Percentiles rank a stretch among this genome's conserved stretches.
Conservation (phyloP, 2,797 vertebrate species). For the Tapirus indicus region DNA sequence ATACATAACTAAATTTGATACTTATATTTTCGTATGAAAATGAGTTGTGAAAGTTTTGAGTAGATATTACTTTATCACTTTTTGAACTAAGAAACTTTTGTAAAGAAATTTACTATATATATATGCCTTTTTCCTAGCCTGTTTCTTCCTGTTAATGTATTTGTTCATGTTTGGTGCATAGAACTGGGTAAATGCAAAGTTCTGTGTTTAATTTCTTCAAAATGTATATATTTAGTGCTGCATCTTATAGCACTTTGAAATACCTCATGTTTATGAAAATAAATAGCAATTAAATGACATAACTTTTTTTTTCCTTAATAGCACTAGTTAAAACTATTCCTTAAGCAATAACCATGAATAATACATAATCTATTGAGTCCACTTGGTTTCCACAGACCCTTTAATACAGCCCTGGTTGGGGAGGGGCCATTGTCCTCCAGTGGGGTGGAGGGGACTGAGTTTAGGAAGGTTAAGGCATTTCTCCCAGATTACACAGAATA, state of each 20-base stretch:
- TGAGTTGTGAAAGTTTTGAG: conserved; percentile 97
- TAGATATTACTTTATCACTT: conserved; percentile 99
- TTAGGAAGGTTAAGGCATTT: neutral
- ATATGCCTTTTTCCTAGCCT: conserved; percentile 95
- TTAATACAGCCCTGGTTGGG: too few species aligned
- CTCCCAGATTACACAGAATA: neutral
- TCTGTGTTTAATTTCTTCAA: conserved; percentile 93
- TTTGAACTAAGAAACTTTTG: conserved; percentile 97
- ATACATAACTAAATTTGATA: conserved; percentile 99
- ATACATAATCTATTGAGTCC: rapidly evolving
- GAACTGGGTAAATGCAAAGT: conserved; percentile 97
- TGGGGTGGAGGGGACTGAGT: neutral
- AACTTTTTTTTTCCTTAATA: conserved; percentile 73
- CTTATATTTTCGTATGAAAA: conserved; percentile 99
- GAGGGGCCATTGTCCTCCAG: neutral
- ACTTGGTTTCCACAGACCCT: neutral
- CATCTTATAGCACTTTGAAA: conserved; percentile 99
- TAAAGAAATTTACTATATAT: conserved; percentile 99
- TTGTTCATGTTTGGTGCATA: conserved; percentile 99
- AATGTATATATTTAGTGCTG: conserved; percentile 99
- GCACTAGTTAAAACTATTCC: neutral
- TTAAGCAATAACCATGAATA: too few species aligned
- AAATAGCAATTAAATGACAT: conserved; percentile 95
- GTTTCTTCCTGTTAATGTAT: conserved; percentile 96
- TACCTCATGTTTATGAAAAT: conserved; percentile 99